Evolutionary conservation across 2,888 invertebrate genomes (phyloP).

Genomic region (Schizotus pectinicornis): DNA sequence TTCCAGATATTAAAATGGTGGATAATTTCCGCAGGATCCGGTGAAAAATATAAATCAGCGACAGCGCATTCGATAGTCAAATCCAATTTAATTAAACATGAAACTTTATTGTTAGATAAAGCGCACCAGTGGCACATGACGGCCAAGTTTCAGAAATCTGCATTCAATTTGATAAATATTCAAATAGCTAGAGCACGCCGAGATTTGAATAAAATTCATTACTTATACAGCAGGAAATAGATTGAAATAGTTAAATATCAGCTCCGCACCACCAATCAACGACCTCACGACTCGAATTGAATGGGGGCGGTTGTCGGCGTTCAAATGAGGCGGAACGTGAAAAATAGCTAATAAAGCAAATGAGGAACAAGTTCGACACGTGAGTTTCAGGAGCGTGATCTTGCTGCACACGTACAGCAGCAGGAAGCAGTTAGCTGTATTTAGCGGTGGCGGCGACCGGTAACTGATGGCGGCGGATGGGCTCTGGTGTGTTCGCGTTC

Average conservation of each 20-base stretch:
- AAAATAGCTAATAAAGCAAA: slow-evolving; percentile 20
- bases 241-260: not conserved
- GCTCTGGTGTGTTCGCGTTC: slow-evolving; percentile 1
- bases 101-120: too few relatives aligned
- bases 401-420: slow-evolving; percentile 11
- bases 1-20: too few relatives aligned
- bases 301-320: not conserved
- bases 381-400: slow-evolving; percentile 7
- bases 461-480: slow-evolving; percentile 3
- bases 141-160: too few relatives aligned
- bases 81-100: too few relatives aligned
- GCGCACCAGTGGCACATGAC: too few relatives aligned
- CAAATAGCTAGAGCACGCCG: not conserved
- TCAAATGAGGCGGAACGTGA: slow-evolving; percentile 13
- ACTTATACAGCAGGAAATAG: slow-evolving; percentile 8
- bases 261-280: too few relatives aligned
- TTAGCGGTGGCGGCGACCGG: slow-evolving; percentile 13
- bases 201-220: slow-evolving; percentile 20
- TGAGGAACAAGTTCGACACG: slow-evolving; percentile 14
- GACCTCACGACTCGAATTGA: too few relatives aligned
- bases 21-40: too few relatives aligned
- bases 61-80: too few relatives aligned
- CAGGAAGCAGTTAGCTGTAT: slow-evolving; percentile 9
- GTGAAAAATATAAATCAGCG: too few relatives aligned
- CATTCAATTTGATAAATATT: slow-evolving; percentile 17